Conservation (phyloP, 2,888 invertebrate species). For the Leptopilina drosophilae region DNA sequence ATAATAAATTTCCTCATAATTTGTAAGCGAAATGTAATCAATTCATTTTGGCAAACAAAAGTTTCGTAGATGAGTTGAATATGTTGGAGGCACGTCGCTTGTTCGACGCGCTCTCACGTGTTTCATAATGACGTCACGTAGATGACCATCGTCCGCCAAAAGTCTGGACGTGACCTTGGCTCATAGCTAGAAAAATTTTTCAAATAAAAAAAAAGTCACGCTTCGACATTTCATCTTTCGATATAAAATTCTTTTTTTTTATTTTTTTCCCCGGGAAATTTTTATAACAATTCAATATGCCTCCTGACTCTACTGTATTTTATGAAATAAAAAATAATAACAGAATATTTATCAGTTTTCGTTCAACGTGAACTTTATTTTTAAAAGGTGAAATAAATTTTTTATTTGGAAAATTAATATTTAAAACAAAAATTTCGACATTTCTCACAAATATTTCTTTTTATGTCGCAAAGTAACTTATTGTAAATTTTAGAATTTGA, state of each 20-base stretch:
- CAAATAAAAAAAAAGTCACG: slow-evolving; percentile 17
- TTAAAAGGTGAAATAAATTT: not conserved
- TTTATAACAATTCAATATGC: slow-evolving; percentile 34
- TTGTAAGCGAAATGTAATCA: slow-evolving; percentile 6
- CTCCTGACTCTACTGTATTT: not conserved
- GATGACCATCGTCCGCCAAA: slow-evolving; percentile 38
- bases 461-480: no score
- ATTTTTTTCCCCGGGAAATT: not conserved
- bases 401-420: not conserved
- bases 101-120: slow-evolving; percentile 34
- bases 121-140: slow-evolving; percentile 38
- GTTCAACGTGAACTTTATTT: no score
- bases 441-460: no score
- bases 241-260: not conserved
- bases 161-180: slow-evolving; percentile 35
- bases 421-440: no score
- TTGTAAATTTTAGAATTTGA: no score
- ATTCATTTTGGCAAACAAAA: slow-evolving; percentile 21
- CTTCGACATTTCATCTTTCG: slow-evolving; percentile 21
- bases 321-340: slow-evolving; percentile 10
- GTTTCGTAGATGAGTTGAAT: slow-evolving; percentile 24
- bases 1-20: not conserved
- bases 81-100: not conserved
- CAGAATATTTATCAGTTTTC: not conserved
- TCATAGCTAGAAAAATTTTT: slow-evolving; percentile 5